Percentiles rank a stretch among this genome's conserved stretches.
These are phyloP conservation scores for Amblyraja radiata DNA, from an alignment of 2,797 vertebrate genomes.

Conservation along the genomic window DNA sequence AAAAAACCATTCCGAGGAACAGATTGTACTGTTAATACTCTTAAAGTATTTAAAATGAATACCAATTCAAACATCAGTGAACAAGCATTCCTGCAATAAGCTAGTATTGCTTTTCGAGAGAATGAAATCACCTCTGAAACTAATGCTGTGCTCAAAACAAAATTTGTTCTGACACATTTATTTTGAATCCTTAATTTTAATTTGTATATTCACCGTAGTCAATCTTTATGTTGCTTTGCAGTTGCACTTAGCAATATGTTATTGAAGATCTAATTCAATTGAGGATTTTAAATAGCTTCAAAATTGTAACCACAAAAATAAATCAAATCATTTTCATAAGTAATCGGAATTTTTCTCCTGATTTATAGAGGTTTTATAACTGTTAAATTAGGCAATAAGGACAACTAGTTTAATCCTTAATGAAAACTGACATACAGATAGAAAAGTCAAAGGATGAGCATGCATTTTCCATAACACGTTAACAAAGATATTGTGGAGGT, in stretches of 20 bases:
- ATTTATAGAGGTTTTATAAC: not conserved
- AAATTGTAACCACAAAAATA: not conserved
- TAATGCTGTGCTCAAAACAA: no score
- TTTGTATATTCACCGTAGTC: not conserved
- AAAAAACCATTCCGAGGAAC: no score
- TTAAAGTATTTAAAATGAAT: no score
- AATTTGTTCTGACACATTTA: no score
- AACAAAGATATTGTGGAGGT: not conserved
- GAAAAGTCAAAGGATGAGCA: not conserved
- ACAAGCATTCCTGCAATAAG: no score
- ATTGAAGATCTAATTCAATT: not conserved
- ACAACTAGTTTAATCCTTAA: not conserved
- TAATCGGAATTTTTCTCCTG: not conserved
- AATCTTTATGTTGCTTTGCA: not conserved
- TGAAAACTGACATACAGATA: not conserved
- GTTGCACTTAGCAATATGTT: not conserved
- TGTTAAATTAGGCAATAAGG: not conserved
- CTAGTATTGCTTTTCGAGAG: no score
- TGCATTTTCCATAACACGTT: not conserved
- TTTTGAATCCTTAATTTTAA: not conserved
- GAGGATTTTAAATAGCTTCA: not conserved
- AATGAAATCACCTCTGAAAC: no score
- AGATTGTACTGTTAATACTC: no score
- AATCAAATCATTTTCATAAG: not conserved
- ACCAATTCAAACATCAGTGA: no score